These are phyloP conservation scores for Siniperca obscura DNA, from an alignment of 2,797 vertebrate species.

Conservation along the genomic window DNA sequence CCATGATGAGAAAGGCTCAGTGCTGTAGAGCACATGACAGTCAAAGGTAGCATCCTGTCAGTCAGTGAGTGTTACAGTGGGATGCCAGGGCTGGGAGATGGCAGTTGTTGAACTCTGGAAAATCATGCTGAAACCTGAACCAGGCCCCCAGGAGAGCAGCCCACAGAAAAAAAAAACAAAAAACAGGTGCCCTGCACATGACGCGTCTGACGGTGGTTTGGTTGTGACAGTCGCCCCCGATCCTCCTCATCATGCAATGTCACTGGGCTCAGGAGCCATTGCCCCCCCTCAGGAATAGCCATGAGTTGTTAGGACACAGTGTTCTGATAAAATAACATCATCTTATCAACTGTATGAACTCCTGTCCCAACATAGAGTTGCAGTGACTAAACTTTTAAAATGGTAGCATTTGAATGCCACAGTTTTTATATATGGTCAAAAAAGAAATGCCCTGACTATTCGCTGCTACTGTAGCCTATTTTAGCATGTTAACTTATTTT, in stretches of 20 bases:
- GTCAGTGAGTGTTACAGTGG: constrained; percentile 56
- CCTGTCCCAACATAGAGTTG: constrained; percentile 10
- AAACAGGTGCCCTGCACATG: constrained; percentile 72
- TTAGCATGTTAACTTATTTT: background rate
- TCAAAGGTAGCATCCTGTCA: constrained; percentile 71
- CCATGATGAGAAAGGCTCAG: constrained; percentile 66
- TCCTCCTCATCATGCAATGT: constrained; percentile 60
- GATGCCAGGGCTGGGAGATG: constrained; percentile 64
- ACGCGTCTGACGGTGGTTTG: constrained; percentile 35
- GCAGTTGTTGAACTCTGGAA: constrained; percentile 74
- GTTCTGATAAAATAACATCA: constrained; percentile 54
- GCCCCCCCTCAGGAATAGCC: constrained; percentile 50
- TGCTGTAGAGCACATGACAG: constrained; percentile 69
- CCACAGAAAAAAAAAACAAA: constrained; percentile 14
- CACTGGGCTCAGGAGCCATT: constrained; percentile 46
- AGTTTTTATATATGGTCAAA: background rate
- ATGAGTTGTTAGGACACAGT: constrained; percentile 46
- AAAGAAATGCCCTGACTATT: background rate
- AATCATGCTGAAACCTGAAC: constrained; percentile 76
- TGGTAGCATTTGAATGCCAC: background rate
- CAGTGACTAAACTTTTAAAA: constrained; percentile 5
- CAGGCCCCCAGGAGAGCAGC: constrained; percentile 53
- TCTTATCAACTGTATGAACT: constrained; percentile 40
- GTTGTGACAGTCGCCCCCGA: constrained; percentile 43
- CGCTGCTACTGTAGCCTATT: background rate